Conservation (phyloP, 1,140 invertebrate genomes). For the Venustaconcha ellipsiformis region DNA sequence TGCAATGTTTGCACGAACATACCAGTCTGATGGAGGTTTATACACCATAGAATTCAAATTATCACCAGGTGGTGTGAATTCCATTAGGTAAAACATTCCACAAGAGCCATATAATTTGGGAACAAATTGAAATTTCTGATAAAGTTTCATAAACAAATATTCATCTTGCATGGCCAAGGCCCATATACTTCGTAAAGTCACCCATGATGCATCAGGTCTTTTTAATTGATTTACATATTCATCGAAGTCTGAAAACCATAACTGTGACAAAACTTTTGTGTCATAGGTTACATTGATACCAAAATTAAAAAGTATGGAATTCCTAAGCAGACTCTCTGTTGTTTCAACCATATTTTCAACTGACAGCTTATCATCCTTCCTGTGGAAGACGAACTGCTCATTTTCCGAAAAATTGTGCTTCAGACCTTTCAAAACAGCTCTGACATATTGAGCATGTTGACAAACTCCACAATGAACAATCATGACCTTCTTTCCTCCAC, state of each 20-base stretch:
- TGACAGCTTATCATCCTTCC: conserved; percentile 11
- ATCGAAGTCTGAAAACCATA: conserved; percentile 45
- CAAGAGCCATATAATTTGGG: conserved; percentile 78
- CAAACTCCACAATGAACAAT: conserved; percentile 35
- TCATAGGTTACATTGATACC: conserved; percentile 23
- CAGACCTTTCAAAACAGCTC: conserved; percentile 19
- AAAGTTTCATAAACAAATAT: conserved; percentile 75
- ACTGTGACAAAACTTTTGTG: conserved; percentile 33
- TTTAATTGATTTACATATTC: conserved; percentile 24
- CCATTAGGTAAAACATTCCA: conserved; percentile 75
- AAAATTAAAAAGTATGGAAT: conserved; percentile 20
- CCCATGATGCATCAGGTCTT: neutral
- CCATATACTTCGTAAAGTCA: conserved; percentile 75
- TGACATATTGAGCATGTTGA: conserved; percentile 10
- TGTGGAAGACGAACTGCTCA: neutral
- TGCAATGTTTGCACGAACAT: conserved; percentile 66
- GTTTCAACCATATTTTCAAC: conserved; percentile 13
- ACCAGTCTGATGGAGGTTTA: conserved; percentile 68
- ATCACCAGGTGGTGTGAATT: conserved; percentile 69
- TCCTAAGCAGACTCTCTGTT: conserved; percentile 25
- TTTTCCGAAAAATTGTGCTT: conserved; percentile 15
- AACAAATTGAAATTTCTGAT: conserved; percentile 74
- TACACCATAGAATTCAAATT: conserved; percentile 55
- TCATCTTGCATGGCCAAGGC: conserved; percentile 76
- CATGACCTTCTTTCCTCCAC: conserved; percentile 57